Conservation (phyloP, 2,113 vertebrate species). For the Myrmecophaga tridactyla region DNA sequence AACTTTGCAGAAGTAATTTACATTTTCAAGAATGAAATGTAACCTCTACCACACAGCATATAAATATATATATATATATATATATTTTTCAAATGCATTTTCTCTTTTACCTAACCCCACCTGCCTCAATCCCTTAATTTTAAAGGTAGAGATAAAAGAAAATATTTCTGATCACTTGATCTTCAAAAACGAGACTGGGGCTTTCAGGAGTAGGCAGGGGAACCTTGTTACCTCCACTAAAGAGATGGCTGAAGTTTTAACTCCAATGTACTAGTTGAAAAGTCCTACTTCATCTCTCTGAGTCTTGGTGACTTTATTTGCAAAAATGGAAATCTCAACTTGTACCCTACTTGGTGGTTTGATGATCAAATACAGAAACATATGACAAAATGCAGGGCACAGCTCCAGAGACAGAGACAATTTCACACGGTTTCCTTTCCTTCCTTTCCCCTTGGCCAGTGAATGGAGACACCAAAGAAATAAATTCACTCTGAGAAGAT, state of each 20-base stretch:
- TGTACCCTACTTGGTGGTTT: background rate
- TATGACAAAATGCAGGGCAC: rapidly evolving
- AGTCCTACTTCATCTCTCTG: background rate
- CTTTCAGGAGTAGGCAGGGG: background rate
- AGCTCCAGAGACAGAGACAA: no score
- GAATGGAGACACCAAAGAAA: background rate
- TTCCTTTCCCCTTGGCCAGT: background rate
- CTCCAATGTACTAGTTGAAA: background rate
- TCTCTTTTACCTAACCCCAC: background rate
- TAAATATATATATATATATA: no score
- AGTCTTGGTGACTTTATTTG: background rate
- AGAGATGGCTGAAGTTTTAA: background rate
- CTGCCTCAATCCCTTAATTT: no score
- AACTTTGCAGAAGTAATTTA: background rate
- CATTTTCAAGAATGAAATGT: conserved; percentile 11
- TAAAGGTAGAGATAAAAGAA: background rate
- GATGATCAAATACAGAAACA: background rate
- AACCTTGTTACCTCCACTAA: background rate
- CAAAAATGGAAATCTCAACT: background rate
- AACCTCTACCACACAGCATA: no score
- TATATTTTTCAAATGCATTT: no score
- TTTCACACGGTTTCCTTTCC: background rate
- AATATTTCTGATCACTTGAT: background rate
- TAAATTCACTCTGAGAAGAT: background rate
- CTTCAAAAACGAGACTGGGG: background rate